Conservation (phyloP, 2,888 invertebrate species). For the Lingula anatina region DNA sequence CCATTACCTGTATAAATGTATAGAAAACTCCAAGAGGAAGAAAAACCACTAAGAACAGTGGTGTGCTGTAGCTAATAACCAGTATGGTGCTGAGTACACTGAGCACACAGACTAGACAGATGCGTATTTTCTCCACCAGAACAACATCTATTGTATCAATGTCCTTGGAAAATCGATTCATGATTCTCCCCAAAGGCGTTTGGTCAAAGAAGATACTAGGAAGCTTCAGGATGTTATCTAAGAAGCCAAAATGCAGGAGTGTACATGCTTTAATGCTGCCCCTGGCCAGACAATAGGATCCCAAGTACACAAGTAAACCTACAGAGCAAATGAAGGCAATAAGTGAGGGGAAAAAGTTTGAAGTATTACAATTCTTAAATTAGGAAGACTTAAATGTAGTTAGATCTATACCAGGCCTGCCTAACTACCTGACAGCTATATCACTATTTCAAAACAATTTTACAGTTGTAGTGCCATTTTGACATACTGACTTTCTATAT, state of each 20-base stretch:
- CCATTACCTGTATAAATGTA: slow-evolving; percentile 29
- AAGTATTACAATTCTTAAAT: no score
- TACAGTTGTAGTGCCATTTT: no score
- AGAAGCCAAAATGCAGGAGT: slow-evolving; percentile 23
- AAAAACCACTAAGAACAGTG: slow-evolving; percentile 23
- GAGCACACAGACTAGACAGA: slow-evolving; percentile 12
- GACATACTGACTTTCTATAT: no score
- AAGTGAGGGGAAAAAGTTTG: no score
- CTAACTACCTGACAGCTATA: no score
- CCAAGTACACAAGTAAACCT: no score
- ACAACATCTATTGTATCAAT: slow-evolving; percentile 38
- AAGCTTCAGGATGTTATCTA: slow-evolving; percentile 25
- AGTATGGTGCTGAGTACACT: slow-evolving; percentile 20
- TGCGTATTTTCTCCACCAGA: slow-evolving; percentile 24
- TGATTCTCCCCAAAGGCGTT: slow-evolving; percentile 38
- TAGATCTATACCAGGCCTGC: no score
- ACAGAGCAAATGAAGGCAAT: no score
- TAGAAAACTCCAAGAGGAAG: slow-evolving; percentile 28
- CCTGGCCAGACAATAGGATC: slow-evolving; percentile 7
- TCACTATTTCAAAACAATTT: no score
- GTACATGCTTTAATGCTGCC: slow-evolving; percentile 17
- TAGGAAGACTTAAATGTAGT: no score
- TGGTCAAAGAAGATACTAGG: slow-evolving; percentile 45
- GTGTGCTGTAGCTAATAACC: slow-evolving; percentile 27
- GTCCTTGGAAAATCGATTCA: slow-evolving; percentile 45